A percentile compares a stretch with the other conserved stretches of the same genome.
Conservation (phyloP, 2,797 vertebrate genomes). For the Hippocampus kuda region DNA sequence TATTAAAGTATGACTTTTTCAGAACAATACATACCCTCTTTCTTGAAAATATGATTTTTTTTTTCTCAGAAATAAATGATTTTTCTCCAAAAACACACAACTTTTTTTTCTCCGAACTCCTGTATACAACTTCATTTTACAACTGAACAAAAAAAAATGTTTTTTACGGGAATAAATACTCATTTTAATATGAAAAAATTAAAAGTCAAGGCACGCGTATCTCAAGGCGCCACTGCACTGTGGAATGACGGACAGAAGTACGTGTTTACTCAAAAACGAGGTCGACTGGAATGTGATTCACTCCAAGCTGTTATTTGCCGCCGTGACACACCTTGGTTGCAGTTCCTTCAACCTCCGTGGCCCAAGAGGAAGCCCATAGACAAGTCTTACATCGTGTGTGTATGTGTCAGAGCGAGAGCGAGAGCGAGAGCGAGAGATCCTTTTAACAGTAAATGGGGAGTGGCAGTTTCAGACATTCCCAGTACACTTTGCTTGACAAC, state of each 20-base stretch:
- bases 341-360: neutral
- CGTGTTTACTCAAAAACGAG: neutral
- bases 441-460: slow-evolving; percentile 29
- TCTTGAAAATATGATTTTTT: too few relatives aligned
- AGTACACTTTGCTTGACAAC: neutral
- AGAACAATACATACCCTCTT: too few relatives aligned
- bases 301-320: neutral
- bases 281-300: neutral
- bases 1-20: too few relatives aligned
- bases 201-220: too few relatives aligned
- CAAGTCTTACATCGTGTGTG: neutral
- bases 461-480: slow-evolving; percentile 46
- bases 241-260: neutral
- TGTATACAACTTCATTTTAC: too few relatives aligned
- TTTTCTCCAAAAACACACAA: too few relatives aligned
- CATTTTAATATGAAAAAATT: too few relatives aligned
- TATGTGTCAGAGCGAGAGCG: slow-evolving; percentile 1
- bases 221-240: too few relatives aligned
- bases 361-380: neutral
- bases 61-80: too few relatives aligned
- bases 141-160: too few relatives aligned
- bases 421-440: slow-evolving; percentile 4
- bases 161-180: too few relatives aligned
- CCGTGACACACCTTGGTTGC: neutral
- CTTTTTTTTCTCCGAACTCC: too few relatives aligned